Evolutionary conservation across 2,888 invertebrate species (phyloP).

Genomic region (Hybos culiciformis): DNA sequence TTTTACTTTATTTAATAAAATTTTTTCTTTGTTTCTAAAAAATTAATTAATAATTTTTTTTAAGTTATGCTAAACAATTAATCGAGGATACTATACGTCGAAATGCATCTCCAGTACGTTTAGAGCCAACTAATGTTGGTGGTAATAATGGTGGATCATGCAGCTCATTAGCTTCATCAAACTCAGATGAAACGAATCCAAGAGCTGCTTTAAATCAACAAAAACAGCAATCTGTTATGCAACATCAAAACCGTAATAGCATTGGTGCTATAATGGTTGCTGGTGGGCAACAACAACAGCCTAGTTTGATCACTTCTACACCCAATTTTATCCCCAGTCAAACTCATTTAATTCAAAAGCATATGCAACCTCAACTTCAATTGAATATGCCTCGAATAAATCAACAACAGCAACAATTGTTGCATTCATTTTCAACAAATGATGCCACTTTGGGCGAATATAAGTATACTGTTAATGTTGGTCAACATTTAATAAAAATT

Average conservation of each 20-base stretch:
- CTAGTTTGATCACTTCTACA: slow-evolving; percentile 6
- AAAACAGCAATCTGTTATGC: slow-evolving; percentile 12
- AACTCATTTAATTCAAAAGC: slow-evolving; percentile 22
- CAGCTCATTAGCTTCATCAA: slow-evolving; percentile 65
- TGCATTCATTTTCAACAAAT: slow-evolving; percentile 70
- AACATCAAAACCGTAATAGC: slow-evolving; percentile 20
- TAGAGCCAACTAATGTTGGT: slow-evolving; percentile 40
- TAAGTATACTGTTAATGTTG: slow-evolving; percentile 76
- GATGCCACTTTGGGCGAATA: slow-evolving; percentile 77
- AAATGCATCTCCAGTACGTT: slow-evolving; percentile 82
- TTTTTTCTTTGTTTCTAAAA: not conserved
- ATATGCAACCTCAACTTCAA: slow-evolving; percentile 3
- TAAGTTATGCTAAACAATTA: slow-evolving; percentile 77
- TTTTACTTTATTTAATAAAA: not conserved
- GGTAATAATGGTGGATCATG: slow-evolving; percentile 47
- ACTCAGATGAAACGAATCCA: slow-evolving; percentile 39
- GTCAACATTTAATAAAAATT: slow-evolving; percentile 70
- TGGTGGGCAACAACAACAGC: slow-evolving; percentile 8
- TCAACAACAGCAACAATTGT: slow-evolving; percentile 32
- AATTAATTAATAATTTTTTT: not conserved
- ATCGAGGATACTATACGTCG: slow-evolving; percentile 91
- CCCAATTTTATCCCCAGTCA: slow-evolving; percentile 10
- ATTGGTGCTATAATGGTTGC: slow-evolving; percentile 15
- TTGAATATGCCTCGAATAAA: slow-evolving; percentile 3
- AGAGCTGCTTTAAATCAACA: no score